phyloP scores from a whole-genome alignment of 2,888 invertebrate genomes.

The Leptothorax acervorum region DNA sequence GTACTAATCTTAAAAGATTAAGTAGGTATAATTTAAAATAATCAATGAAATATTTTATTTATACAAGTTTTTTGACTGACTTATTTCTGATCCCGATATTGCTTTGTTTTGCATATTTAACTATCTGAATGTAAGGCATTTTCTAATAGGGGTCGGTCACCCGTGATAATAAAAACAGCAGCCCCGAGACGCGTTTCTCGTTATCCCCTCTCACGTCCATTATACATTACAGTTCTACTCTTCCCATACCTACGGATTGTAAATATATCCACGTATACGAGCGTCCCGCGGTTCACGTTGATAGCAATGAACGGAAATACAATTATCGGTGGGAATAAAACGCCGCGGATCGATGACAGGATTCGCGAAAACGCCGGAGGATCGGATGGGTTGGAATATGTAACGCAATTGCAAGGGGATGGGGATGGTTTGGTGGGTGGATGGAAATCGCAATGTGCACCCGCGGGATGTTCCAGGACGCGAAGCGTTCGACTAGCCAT shows the following conservation, averaged over 20 bases:
- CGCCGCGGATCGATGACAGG: conserved; percentile 73
- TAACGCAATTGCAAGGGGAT: conserved; percentile 65
- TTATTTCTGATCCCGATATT: not conserved
- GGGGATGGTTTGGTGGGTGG: conserved; percentile 52
- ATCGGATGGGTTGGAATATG: conserved; percentile 76
- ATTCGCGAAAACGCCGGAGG: conserved; percentile 62
- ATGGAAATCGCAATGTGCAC: conserved; percentile 73
- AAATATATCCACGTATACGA: conserved; percentile 69
- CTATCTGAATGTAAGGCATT: not conserved
- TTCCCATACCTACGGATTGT: conserved; percentile 59
- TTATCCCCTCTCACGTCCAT: conserved; percentile 22
- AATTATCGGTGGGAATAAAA: conserved; percentile 80
- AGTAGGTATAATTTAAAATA: not conserved
- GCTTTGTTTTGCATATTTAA: not conserved
- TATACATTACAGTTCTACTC: conserved; percentile 26
- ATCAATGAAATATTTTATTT: not conserved
- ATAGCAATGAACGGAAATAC: conserved; percentile 77
- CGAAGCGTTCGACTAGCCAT: conserved; percentile 74
- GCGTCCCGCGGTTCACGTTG: conserved; percentile 67
- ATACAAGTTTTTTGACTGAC: not conserved
- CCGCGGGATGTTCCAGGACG: conserved; percentile 71
- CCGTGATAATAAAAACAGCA: conserved; percentile 31
- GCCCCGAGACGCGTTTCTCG: conserved; percentile 37
- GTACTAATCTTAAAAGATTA: not conserved
- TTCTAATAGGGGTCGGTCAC: conserved; percentile 14